A percentile compares a stretch with the other conserved stretches of the same genome.
Evolutionary conservation across 2,113 vertebrate species (phyloP).

Genomic region (Rhegmatorhina hoffmannsi): DNA sequence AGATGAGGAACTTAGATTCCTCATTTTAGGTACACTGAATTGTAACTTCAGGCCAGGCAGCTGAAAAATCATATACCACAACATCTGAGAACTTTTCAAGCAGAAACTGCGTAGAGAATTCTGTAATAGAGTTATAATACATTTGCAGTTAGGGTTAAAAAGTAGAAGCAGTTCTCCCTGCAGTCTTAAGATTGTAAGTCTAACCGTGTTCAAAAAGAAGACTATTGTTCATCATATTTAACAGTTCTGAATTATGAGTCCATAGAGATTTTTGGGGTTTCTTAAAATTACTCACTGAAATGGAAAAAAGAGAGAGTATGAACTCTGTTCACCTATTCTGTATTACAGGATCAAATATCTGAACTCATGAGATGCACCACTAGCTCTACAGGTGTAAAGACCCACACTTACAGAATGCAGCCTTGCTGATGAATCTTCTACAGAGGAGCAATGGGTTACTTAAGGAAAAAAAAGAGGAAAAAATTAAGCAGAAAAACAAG

Average conservation of each 20-base stretch:
- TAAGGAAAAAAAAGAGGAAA: neutral
- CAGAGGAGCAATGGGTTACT: neutral
- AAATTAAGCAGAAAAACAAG: neutral
- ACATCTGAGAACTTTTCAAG: neutral
- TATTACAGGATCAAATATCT: neutral
- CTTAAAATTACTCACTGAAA: neutral
- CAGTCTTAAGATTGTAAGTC: neutral
- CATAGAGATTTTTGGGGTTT: neutral
- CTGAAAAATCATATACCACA: neutral
- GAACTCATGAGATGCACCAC: neutral
- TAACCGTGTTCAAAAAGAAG: neutral
- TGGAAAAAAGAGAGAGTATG: neutral
- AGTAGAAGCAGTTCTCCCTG: neutral
- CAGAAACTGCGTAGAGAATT: neutral
- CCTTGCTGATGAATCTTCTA: neutral
- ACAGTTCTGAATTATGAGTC: neutral
- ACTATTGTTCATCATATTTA: neutral
- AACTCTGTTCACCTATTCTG: neutral
- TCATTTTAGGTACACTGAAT: neutral
- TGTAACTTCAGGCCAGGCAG: neutral
- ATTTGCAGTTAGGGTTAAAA: neutral
- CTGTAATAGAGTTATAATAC: neutral
- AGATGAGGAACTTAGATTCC: neutral
- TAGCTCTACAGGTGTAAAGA: neutral
- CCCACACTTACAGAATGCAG: neutral